These are phyloP conservation scores for Pinna nobilis DNA, from an alignment of 1,140 invertebrate genomes.

Conservation along the genomic window DNA sequence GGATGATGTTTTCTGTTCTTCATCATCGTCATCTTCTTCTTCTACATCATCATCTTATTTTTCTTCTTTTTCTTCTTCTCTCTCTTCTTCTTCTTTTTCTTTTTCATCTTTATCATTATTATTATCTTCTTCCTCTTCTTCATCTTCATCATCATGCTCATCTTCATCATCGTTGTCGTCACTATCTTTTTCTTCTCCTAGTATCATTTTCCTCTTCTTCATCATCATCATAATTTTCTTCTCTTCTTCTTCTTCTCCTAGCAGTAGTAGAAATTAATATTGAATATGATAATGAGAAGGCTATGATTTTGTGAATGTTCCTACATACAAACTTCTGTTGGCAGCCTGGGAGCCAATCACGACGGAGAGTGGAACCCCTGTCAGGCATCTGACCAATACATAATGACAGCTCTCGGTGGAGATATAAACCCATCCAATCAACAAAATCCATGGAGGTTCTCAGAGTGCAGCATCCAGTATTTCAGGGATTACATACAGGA, in stretches of 20 bases:
- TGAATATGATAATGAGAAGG: background rate
- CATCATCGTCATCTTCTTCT: too few relatives aligned
- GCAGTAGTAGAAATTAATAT: background rate
- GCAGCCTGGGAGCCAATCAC: constrained; percentile 46
- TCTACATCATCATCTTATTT: too few relatives aligned
- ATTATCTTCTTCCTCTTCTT: background rate
- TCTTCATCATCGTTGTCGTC: background rate
- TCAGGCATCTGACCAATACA: constrained; percentile 36
- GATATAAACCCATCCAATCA: constrained; percentile 20
- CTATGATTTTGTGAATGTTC: background rate
- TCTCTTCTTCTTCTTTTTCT: background rate
- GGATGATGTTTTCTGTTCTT: too few relatives aligned
- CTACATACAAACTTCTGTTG: background rate
- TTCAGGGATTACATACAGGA: constrained; percentile 24
- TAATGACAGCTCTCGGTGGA: constrained; percentile 47
- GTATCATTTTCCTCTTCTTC: too few relatives aligned
- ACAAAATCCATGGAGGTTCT: constrained; percentile 49
- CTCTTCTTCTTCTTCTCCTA: background rate
- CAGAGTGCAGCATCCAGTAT: constrained; percentile 39
- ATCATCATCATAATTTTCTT: too few relatives aligned
- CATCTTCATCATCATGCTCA: background rate
- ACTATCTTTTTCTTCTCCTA: background rate
- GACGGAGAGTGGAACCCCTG: constrained; percentile 45
- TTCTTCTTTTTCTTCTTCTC: background rate
- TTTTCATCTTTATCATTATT: background rate